A percentile compares a stretch with the other conserved stretches of the same genome.
phyloP scores from a whole-genome alignment of 2,888 invertebrate species.

The Xestobium rufovillosum region DNA sequence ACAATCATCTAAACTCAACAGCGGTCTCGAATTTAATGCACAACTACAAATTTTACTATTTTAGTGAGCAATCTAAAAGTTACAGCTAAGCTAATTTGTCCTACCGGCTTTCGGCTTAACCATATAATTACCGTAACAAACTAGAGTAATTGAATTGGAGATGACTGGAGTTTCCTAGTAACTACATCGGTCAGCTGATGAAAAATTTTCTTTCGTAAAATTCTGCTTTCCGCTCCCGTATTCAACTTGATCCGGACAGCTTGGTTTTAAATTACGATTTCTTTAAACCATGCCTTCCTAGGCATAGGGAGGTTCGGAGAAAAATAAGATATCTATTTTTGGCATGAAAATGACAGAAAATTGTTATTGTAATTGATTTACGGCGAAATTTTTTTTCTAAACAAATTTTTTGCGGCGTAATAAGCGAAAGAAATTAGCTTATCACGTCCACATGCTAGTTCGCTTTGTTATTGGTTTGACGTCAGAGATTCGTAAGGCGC shows the following conservation, averaged over 20 bases:
- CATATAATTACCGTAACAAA: background rate
- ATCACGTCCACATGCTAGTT: no score
- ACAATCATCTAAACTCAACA: slow-evolving; percentile 2
- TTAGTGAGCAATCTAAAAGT: background rate
- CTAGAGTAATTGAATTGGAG: background rate
- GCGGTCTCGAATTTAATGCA: background rate
- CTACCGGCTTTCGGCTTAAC: background rate
- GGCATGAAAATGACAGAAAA: no score
- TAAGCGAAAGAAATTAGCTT: no score
- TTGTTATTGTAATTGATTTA: no score
- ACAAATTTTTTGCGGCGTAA: no score
- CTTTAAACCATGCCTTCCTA: no score
- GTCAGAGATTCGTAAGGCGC: no score
- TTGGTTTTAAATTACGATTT: background rate
- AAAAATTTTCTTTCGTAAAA: background rate
- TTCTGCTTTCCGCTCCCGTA: slow-evolving; percentile 1
- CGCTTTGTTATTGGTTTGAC: no score
- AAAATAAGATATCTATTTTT: no score
- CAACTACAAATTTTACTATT: slow-evolving; percentile 2
- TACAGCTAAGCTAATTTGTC: background rate
- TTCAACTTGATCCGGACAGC: background rate
- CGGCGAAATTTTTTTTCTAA: no score
- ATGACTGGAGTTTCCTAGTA: background rate
- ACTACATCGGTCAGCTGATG: background rate
- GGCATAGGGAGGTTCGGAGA: no score